Conservation (phyloP, 2,113 vertebrate species). For the Edolisoma coerulescens region DNA sequence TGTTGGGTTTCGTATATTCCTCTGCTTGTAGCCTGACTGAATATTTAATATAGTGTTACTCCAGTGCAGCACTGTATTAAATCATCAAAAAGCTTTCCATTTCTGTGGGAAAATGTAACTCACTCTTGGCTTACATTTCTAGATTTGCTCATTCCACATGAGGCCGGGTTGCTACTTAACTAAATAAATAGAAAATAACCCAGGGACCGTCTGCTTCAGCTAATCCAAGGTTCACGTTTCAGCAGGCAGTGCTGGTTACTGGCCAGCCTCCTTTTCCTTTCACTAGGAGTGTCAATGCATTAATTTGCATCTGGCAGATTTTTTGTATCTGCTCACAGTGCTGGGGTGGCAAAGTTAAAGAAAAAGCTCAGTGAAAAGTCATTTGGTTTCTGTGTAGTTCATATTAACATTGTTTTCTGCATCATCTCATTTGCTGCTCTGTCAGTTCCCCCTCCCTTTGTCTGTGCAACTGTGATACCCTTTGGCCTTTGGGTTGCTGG, state of each 20-base stretch:
- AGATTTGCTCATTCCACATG: background rate
- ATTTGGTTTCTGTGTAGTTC: background rate
- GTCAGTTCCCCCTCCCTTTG: background rate
- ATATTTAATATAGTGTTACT: background rate
- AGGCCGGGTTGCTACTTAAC: constrained; percentile 46
- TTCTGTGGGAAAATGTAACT: constrained; percentile 42
- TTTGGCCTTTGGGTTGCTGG: background rate
- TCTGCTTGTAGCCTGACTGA: background rate
- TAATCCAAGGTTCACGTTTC: background rate
- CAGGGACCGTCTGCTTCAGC: background rate
- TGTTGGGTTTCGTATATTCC: background rate
- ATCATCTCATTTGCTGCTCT: background rate
- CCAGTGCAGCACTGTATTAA: background rate
- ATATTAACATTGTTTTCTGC: background rate
- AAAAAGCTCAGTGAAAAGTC: background rate
- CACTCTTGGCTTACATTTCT: constrained; percentile 26
- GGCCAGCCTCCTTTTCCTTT: background rate
- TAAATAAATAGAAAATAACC: constrained; percentile 31
- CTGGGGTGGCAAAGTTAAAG: background rate
- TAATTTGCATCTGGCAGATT: background rate
- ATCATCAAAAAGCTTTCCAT: constrained; percentile 36
- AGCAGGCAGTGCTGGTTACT: background rate
- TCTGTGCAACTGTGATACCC: background rate
- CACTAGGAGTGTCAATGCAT: background rate
- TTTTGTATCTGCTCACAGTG: background rate